Base-by-base conservation (phyloP, 1,140 invertebrate genomes). In the Liolophura sinensis region DNA sequence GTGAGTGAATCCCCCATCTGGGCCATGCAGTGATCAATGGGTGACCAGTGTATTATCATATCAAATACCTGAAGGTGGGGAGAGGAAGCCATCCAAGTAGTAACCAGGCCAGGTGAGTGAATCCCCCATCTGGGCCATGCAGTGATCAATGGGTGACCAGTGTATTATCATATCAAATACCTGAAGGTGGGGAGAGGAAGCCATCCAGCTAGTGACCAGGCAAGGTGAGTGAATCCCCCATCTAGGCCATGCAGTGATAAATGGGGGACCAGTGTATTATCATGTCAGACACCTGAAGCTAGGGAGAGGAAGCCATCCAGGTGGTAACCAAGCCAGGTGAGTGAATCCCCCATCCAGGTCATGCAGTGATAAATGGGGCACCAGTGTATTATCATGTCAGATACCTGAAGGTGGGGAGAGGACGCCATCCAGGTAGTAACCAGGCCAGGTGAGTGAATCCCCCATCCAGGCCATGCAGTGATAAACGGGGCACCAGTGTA, bases 111-210 rank as follows among this genome's bases (percentile, higher is more conserved):
- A 71, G 46, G 47, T 66, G 71, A 47, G 69, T 74, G 52, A 81
- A 81, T 0, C 79, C 79, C 14, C 73, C 73, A 69, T 81, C 79
- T 49, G 80, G 64, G 60, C 78, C 78, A n/a, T n/a, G n/a, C n/a
- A n/a, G n/a, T n/a, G n/a, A n/a, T n/a, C n/a, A n/a, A n/a, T n/a
- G n/a, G n/a, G n/a, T n/a, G n/a, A n/a, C n/a, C n/a, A n/a, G n/a
- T n/a, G n/a, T n/a, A n/a, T n/a, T n/a, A n/a, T n/a, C n/a, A n/a
- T n/a, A n/a, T n/a, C n/a, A n/a, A n/a, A 14, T 59, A 27, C 64
- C 65, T 71, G 60, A 73, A 73, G 50, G 61, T 69, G 24, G 72
- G 71, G 11, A 73, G 60, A n/a, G 72, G 65, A 15, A 75, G 25
- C 69, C 73, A 76, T 46, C 51, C 56, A 22, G 73, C 73, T 15